These are phyloP conservation scores for Eupithecia vulgata DNA, from an alignment of 2,888 invertebrate species.

Conservation along the genomic window DNA sequence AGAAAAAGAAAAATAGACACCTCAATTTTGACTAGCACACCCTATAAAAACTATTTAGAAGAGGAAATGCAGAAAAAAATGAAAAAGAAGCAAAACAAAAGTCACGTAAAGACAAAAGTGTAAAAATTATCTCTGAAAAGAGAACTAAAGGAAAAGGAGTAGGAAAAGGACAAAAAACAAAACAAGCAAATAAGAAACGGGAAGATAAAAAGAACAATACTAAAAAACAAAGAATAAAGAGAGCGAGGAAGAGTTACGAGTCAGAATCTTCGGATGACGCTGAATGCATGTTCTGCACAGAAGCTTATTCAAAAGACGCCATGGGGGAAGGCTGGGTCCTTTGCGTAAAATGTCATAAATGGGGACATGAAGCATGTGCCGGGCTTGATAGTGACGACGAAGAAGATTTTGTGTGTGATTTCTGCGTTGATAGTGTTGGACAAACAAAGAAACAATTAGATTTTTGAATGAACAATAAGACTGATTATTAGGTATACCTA, in stretches of 20 bases:
- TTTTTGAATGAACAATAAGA: slow-evolving; percentile 16
- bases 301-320: slow-evolving; percentile 28
- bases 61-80: slow-evolving; percentile 28
- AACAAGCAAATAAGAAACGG: slow-evolving; percentile 20
- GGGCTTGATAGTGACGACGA: slow-evolving; percentile 30
- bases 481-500: slow-evolving; percentile 15
- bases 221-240: slow-evolving; percentile 14
- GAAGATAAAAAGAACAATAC: slow-evolving; percentile 15
- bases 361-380: slow-evolving; percentile 32
- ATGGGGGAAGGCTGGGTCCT: slow-evolving; percentile 25
- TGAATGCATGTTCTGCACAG: slow-evolving; percentile 32
- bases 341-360: slow-evolving; percentile 24
- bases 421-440: slow-evolving; percentile 19
- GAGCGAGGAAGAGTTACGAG: slow-evolving; percentile 14
- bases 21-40: slow-evolving; percentile 30
- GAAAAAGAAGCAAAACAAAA: slow-evolving; percentile 17
- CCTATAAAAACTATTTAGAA: slow-evolving; percentile 31
- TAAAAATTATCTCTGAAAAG: slow-evolving; percentile 13
- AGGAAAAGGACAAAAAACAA: slow-evolving; percentile 15
- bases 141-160: slow-evolving; percentile 23
- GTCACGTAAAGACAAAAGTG: slow-evolving; percentile 15
- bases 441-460: slow-evolving; percentile 15
- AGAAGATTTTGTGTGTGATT: slow-evolving; percentile 26
- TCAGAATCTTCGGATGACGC: slow-evolving; percentile 26
- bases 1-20: slow-evolving; percentile 25